Percentiles rank a stretch among this genome's conserved stretches.
phyloP scores from a whole-genome alignment of 2,888 invertebrate species.

The Leptinotarsa juncta region DNA sequence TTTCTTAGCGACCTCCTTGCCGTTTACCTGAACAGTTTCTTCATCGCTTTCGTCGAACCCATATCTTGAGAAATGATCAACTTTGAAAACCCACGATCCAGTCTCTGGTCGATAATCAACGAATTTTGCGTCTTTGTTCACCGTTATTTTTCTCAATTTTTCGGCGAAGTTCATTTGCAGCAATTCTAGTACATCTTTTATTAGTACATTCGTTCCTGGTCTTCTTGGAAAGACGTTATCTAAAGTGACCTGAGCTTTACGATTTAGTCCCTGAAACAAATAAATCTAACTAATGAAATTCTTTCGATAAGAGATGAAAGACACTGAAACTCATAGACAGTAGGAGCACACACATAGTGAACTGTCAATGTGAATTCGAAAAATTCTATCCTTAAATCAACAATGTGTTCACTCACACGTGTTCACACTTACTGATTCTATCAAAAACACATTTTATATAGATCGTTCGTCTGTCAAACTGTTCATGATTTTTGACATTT shows the following conservation, averaged over 20 bases:
- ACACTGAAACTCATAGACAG: no score
- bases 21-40: conserved; percentile 65
- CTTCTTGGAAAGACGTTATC: conserved; percentile 96
- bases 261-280: conserved; percentile 77
- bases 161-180: conserved; percentile 86
- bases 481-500: no score
- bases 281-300: no score
- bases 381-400: no score
- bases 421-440: no score
- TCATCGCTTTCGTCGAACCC: conserved; percentile 89
- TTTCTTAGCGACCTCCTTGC: conserved; percentile 30
- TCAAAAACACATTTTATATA: no score
- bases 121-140: conserved; percentile 90
- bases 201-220: conserved; percentile 81
- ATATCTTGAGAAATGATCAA: conserved; percentile 95
- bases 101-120: conserved; percentile 95
- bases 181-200: conserved; percentile 84
- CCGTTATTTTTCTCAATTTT: conserved; percentile 84
- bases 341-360: no score
- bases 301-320: no score
- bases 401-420: no score
- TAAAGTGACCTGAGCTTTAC: conserved; percentile 90
- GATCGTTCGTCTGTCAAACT: no score
- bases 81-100: conserved; percentile 95
- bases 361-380: no score